Evolutionary conservation across 2,888 invertebrate species (phyloP).

Genomic region (Parelbella ahira): DNA sequence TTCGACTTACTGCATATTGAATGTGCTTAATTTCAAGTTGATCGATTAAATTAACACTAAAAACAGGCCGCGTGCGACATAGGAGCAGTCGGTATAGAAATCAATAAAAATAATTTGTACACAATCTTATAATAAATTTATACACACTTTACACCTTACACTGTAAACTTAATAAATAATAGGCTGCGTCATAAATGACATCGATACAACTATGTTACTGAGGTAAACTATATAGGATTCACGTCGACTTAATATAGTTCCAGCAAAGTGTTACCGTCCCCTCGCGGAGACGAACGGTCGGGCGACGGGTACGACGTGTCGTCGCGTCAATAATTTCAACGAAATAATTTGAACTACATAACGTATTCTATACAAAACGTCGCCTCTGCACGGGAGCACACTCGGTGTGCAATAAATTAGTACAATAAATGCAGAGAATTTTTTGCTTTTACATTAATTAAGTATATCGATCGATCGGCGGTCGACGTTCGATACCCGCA

Average conservation of each 20-base stretch:
- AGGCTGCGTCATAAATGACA: conserved; percentile 78
- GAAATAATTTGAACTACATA: conserved; percentile 37
- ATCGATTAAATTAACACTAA: conserved; percentile 42
- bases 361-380: conserved; percentile 29
- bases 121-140: conserved; percentile 60
- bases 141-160: conserved; percentile 71
- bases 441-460: no score
- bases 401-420: conserved; percentile 43
- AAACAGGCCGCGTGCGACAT: conserved; percentile 17
- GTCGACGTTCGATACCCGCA: conserved; percentile 4
- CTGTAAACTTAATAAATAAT: conserved; percentile 72
- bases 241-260: conserved; percentile 56
- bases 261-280: conserved; percentile 55
- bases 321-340: conserved; percentile 31
- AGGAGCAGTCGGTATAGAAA: conserved; percentile 26
- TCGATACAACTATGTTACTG: conserved; percentile 71
- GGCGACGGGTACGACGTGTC: conserved; percentile 41
- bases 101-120: conserved; percentile 66
- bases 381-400: conserved; percentile 42
- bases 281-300: conserved; percentile 57
- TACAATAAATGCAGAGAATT: conserved; percentile 54
- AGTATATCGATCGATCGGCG: conserved; percentile 12
- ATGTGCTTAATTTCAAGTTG: conserved; percentile 36
- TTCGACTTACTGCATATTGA: conserved; percentile 28
- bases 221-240: conserved; percentile 78